Percentiles rank a stretch among this genome's conserved stretches.
These are phyloP conservation scores for Elymnias hypermnestra DNA, from an alignment of 1,140 invertebrate genomes.

Conservation along the genomic window DNA sequence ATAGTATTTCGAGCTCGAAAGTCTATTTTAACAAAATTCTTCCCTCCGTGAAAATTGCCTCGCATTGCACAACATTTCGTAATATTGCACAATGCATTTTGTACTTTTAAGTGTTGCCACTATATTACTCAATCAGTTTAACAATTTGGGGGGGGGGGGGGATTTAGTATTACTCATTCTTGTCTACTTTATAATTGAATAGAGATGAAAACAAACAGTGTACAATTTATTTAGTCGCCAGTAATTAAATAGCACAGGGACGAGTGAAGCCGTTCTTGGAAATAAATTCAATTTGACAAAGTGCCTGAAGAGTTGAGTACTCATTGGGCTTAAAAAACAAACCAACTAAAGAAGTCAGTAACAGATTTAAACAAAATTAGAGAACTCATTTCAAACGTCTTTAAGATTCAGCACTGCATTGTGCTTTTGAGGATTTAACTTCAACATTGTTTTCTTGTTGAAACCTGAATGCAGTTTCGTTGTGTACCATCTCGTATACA, in stretches of 20 bases:
- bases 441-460: not conserved
- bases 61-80: too few relatives aligned
- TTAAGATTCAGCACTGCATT: constrained; percentile 1
- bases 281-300: constrained; percentile 6
- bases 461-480: not conserved
- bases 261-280: not conserved
- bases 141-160: too few relatives aligned
- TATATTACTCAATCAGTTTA: too few relatives aligned
- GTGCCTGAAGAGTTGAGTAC: constrained; percentile 1
- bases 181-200: too few relatives aligned
- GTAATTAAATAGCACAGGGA: not conserved
- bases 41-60: too few relatives aligned
- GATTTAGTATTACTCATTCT: too few relatives aligned
- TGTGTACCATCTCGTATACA: too few relatives aligned
- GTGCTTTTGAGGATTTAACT: not conserved
- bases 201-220: not conserved
- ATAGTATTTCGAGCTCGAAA: too few relatives aligned
- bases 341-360: not conserved
- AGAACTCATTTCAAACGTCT: not conserved
- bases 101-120: too few relatives aligned
- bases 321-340: constrained; percentile 3
- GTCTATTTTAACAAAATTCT: too few relatives aligned
- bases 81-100: too few relatives aligned
- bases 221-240: not conserved
- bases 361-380: constrained; percentile 4